Conservation (phyloP, 2,888 invertebrate species). For the Hypomecis punctinalis region DNA sequence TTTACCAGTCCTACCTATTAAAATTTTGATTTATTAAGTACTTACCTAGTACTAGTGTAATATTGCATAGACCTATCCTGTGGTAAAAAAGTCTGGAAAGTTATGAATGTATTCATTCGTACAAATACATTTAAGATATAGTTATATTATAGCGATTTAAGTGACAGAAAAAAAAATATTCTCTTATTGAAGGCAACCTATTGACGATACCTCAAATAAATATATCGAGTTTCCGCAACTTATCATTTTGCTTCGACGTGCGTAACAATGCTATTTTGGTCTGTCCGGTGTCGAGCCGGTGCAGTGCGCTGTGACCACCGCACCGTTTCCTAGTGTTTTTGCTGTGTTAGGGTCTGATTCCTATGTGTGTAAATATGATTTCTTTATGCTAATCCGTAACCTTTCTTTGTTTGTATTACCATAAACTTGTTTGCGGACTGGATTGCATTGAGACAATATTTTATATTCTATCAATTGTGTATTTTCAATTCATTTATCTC, state of each 20-base stretch:
- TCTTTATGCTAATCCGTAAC: conserved; percentile 34
- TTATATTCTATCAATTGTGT: background rate
- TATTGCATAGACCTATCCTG: no score
- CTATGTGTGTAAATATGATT: conserved; percentile 30
- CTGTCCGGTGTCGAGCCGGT: background rate
- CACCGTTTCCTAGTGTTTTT: conserved; percentile 23
- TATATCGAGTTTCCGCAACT: no score
- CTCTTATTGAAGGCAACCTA: no score
- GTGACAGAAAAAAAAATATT: background rate
- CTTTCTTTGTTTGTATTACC: conserved; percentile 28
- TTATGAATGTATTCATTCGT: no score
- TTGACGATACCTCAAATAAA: background rate
- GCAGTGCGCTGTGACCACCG: background rate
- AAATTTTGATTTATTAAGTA: no score
- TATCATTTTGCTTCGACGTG: no score
- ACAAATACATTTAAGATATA: no score
- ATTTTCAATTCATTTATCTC: background rate
- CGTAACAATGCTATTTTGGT: background rate
- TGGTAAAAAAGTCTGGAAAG: no score
- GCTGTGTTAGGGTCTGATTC: conserved; percentile 33
- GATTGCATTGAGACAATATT: conserved; percentile 14
- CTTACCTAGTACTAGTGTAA: no score
- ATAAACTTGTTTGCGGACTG: conserved; percentile 24
- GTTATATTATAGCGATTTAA: no score
- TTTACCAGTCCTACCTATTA: no score